These are phyloP conservation scores for Acromyrmex heyeri DNA, from an alignment of 1,140 invertebrate species.

Conservation along the genomic window DNA sequence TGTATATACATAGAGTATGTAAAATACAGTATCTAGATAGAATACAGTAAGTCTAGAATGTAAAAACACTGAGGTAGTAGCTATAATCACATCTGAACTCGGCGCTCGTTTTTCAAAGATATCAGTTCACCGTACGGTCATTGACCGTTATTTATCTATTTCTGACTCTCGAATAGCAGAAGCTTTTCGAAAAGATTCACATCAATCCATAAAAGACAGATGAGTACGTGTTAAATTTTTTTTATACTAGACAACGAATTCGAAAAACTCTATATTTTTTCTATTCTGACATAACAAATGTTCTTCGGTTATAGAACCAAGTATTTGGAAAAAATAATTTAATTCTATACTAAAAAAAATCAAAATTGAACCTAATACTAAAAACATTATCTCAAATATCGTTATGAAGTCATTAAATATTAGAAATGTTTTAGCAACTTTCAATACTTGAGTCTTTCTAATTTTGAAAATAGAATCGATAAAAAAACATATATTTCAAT, in stretches of 20 bases:
- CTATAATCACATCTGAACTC: slow-evolving; percentile 51
- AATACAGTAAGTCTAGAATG: slow-evolving; percentile 53
- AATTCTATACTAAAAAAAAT: neutral
- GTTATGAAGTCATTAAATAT: neutral
- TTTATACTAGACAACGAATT: neutral
- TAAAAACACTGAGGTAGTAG: slow-evolving; percentile 37
- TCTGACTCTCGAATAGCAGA: slow-evolving; percentile 29
- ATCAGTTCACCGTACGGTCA: slow-evolving; percentile 56
- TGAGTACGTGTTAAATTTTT: neutral
- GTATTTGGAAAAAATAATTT: neutral
- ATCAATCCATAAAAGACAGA: neutral
- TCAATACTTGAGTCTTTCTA: neutral
- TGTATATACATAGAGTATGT: slow-evolving; percentile 53
- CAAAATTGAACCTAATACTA: neutral
- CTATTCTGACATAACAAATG: neutral
- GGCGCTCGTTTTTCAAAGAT: slow-evolving; percentile 57
- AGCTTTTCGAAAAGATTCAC: slow-evolving; percentile 12
- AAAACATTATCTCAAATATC: slow-evolving; percentile 9
- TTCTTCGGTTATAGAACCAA: neutral
- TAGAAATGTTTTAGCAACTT: neutral
- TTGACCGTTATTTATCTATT: slow-evolving; percentile 43
- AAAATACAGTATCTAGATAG: slow-evolving; percentile 63
- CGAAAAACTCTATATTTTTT: neutral
- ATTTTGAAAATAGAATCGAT: neutral
- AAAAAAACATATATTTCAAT: neutral